These are phyloP conservation scores for Rattus rattus DNA, from an alignment of 2,113 vertebrate genomes.

Conservation along the genomic window DNA sequence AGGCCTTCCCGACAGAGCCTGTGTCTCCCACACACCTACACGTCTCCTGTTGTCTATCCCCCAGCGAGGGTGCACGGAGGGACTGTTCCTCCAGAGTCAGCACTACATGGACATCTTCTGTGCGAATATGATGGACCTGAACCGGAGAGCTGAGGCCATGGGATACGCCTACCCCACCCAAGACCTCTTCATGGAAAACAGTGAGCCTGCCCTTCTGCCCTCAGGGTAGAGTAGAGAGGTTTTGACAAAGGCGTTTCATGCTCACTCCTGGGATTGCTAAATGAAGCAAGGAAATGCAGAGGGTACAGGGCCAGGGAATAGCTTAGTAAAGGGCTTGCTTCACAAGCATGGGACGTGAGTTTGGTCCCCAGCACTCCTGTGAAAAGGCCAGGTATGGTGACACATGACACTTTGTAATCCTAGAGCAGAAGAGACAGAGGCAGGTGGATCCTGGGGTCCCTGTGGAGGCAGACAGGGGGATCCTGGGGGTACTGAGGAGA, in stretches of 20 bases:
- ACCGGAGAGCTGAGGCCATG: slow-evolving; percentile 83
- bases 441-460: neutral
- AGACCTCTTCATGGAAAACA: slow-evolving; percentile 91
- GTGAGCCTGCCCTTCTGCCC: slow-evolving; percentile 25
- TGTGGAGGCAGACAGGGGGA: neutral
- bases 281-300: neutral
- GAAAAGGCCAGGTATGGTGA: neutral
- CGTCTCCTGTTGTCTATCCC: neutral
- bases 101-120: slow-evolving; percentile 89
- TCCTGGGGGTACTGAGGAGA: neutral
- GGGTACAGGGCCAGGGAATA: neutral
- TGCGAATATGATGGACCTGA: slow-evolving; percentile 93
- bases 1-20: neutral
- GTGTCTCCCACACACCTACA: rapidly evolving
- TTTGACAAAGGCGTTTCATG: neutral
- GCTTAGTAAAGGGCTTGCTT: neutral
- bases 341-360: neutral
- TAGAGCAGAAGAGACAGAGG: neutral
- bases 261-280: neutral
- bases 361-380: neutral
- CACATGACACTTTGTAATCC: neutral
- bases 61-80: slow-evolving; percentile 66
- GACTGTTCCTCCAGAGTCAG: slow-evolving; percentile 47
- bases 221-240: neutral
- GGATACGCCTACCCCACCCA: slow-evolving; percentile 80